phyloP scores from a whole-genome alignment of 2,888 invertebrate species.

The Rotaria macrura region DNA sequence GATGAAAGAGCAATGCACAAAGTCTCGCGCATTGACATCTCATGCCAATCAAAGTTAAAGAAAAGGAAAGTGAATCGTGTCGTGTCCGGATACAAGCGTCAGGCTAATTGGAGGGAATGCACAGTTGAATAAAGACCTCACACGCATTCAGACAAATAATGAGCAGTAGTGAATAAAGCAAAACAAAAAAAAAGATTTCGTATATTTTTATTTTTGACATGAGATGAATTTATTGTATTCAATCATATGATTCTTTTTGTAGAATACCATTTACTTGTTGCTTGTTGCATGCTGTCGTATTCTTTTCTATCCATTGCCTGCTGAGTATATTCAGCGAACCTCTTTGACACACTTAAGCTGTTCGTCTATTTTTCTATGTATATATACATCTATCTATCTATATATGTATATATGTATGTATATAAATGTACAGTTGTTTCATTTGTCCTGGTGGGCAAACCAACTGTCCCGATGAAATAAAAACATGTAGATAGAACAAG shows the following conservation, averaged over 20 bases:
- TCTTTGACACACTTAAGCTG: conserved; percentile 15
- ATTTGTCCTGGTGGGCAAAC: neutral
- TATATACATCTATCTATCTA: neutral
- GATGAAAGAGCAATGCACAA: neutral
- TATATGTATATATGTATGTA: neutral
- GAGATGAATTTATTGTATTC: neutral
- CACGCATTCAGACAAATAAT: neutral
- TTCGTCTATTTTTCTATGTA: neutral
- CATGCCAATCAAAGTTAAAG: conserved; percentile 12
- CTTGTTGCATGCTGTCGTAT: neutral
- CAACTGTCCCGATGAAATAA: neutral
- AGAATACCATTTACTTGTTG: neutral
- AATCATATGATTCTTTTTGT: neutral
- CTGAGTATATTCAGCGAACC: conserved; percentile 1
- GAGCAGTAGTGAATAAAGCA: neutral
- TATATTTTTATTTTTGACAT: neutral
- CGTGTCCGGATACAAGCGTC: conserved; percentile 1
- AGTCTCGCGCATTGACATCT: neutral
- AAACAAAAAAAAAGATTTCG: neutral
- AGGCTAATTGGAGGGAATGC: neutral
- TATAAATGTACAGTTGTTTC: neutral
- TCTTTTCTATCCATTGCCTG: neutral
- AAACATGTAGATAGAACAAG: neutral
- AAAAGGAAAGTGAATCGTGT: conserved; percentile 8
- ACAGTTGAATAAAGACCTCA: neutral